phyloP scores from a whole-genome alignment of 2,888 invertebrate species.

The Drosophila conformis region DNA sequence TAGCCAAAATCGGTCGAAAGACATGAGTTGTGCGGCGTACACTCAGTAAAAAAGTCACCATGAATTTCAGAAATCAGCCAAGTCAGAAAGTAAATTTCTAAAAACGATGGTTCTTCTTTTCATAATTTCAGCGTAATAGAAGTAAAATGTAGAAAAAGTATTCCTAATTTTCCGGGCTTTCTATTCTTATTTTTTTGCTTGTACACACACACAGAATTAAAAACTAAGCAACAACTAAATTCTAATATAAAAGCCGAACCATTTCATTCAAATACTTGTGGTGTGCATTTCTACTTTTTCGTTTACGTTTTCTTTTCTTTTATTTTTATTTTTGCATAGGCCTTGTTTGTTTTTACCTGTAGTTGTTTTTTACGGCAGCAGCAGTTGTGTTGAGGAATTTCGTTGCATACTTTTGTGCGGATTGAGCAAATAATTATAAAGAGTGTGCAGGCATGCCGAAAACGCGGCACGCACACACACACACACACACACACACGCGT shows the following conservation, averaged over 20 bases:
- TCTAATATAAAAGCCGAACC: background rate
- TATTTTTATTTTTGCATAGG: background rate
- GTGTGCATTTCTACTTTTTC: background rate
- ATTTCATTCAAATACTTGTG: background rate
- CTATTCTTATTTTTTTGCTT: background rate
- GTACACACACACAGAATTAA: background rate
- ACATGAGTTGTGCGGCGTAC: background rate
- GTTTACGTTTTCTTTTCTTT: background rate
- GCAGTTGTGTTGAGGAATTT: background rate
- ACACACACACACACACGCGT: background rate
- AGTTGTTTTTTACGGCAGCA: background rate
- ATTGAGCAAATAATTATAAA: conserved; percentile 70
- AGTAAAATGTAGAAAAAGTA: background rate
- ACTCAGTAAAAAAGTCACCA: background rate
- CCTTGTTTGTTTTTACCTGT: background rate
- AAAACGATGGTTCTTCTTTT: background rate
- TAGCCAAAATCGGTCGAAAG: conserved; percentile 10
- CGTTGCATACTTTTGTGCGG: conserved; percentile 65
- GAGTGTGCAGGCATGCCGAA: conserved; percentile 51
- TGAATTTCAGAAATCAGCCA: background rate
- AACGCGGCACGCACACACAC: conserved; percentile 2
- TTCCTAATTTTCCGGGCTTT: background rate
- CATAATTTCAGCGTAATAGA: background rate
- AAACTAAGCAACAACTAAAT: background rate
- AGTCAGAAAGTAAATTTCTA: background rate